A percentile compares a stretch with the other conserved stretches of the same genome.
These are phyloP conservation scores for Tetrax tetrax DNA, from an alignment of 2,113 vertebrate genomes.

Conservation along the genomic window DNA sequence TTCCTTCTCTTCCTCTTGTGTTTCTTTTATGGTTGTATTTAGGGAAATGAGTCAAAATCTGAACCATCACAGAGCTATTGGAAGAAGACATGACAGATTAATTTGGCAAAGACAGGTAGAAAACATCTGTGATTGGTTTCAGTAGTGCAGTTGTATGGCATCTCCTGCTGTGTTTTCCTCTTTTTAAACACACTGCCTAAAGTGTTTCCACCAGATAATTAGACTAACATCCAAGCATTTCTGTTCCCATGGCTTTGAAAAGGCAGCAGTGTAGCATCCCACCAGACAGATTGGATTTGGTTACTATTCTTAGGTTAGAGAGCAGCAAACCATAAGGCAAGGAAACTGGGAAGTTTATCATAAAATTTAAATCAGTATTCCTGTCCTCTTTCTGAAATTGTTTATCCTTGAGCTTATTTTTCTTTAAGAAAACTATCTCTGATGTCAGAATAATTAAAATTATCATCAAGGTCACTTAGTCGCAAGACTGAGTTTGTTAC, in stretches of 20 bases:
- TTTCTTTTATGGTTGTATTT: background rate
- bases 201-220: conserved; percentile 37
- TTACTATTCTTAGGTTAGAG: conserved; percentile 16
- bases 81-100: background rate
- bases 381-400: background rate
- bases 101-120: background rate
- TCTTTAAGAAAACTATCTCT: background rate
- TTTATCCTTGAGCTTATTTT: conserved; percentile 27
- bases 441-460: background rate
- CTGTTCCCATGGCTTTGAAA: background rate
- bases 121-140: conserved; percentile 8
- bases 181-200: conserved; percentile 33
- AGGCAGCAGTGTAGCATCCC: conserved; percentile 1
- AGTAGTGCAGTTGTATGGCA: background rate
- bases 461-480: background rate
- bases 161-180: conserved; percentile 8
- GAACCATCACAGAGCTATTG: background rate
- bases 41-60: conserved; percentile 10
- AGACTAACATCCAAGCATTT: conserved; percentile 21
- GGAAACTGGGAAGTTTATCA: background rate
- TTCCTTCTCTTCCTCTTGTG: background rate
- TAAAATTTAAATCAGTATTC: background rate
- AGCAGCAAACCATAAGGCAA: conserved; percentile 1
- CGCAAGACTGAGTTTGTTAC: background rate
- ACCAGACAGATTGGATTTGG: background rate